Percentiles rank a stretch among this genome's conserved stretches.
These are phyloP conservation scores for Ethmia dodecea DNA, from an alignment of 2,888 invertebrate genomes.

Conservation along the genomic window DNA sequence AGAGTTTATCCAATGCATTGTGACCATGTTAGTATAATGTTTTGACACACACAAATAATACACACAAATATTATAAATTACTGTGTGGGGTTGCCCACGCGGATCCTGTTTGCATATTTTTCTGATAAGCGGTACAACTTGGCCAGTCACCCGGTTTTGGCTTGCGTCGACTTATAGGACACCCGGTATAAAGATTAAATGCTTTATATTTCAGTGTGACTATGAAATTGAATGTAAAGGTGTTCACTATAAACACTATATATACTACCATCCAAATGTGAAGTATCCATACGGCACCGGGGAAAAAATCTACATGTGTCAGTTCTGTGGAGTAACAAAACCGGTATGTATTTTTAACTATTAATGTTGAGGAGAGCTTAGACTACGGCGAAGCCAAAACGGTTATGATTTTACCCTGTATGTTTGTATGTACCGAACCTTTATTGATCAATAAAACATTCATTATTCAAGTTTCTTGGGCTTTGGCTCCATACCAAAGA, in stretches of 20 bases:
- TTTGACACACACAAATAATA: neutral
- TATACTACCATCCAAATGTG: neutral
- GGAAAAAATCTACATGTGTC: neutral
- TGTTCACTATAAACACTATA: neutral
- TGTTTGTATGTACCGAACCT: too few species aligned
- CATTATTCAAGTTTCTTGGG: too few species aligned
- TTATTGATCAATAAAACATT: too few species aligned
- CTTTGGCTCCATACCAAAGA: too few species aligned
- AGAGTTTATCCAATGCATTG: neutral
- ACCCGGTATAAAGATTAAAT: neutral
- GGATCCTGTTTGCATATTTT: neutral
- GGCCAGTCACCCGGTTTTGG: neutral
- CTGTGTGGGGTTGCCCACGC: neutral
- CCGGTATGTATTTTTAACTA: conserved; percentile 4
- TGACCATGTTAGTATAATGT: neutral
- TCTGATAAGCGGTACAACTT: neutral
- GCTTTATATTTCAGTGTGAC: neutral
- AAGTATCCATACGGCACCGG: neutral
- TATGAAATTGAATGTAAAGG: neutral
- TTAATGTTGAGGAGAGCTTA: neutral
- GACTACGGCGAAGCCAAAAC: too few species aligned
- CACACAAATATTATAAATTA: neutral
- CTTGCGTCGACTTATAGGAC: neutral
- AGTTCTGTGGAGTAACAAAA: neutral
- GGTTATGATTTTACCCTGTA: too few species aligned